Conservation (phyloP, 1,140 invertebrate genomes). For the Chironomus striatipennis region DNA sequence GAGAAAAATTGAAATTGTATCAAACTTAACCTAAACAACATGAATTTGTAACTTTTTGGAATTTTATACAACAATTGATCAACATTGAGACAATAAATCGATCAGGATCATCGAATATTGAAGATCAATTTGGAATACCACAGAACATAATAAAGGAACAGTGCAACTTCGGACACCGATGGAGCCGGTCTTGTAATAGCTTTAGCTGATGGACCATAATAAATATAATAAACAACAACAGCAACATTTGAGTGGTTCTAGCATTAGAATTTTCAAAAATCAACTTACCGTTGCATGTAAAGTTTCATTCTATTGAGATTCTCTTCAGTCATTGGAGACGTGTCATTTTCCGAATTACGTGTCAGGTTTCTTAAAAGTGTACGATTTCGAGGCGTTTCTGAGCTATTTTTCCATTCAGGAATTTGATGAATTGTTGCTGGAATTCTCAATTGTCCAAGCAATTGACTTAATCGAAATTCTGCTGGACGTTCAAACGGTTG, state of each 20-base stretch:
- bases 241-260: background rate
- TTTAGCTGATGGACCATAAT: no score
- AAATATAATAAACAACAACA: no score
- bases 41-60: no score
- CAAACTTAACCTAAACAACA: no score
- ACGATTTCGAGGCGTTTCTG: conserved; percentile 34
- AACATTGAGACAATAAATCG: no score
- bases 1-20: no score
- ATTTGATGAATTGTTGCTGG: conserved; percentile 46
- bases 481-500: conserved; percentile 41
- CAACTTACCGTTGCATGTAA: conserved; percentile 36
- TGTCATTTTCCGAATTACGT: conserved; percentile 31
- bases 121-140: no score
- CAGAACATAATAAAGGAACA: no score
- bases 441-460: conserved; percentile 54
- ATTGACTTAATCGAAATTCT: conserved; percentile 46
- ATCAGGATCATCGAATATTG: no score
- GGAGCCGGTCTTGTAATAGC: no score
- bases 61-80: no score
- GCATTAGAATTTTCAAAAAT: background rate
- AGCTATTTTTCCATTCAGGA: conserved; percentile 36
- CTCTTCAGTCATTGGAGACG: conserved; percentile 33
- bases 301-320: conserved; percentile 36
- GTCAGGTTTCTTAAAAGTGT: conserved; percentile 36
- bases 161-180: no score